Base-by-base conservation (phyloP, 2,113 vertebrate genomes). In the Halcyon malimbica region DNA sequence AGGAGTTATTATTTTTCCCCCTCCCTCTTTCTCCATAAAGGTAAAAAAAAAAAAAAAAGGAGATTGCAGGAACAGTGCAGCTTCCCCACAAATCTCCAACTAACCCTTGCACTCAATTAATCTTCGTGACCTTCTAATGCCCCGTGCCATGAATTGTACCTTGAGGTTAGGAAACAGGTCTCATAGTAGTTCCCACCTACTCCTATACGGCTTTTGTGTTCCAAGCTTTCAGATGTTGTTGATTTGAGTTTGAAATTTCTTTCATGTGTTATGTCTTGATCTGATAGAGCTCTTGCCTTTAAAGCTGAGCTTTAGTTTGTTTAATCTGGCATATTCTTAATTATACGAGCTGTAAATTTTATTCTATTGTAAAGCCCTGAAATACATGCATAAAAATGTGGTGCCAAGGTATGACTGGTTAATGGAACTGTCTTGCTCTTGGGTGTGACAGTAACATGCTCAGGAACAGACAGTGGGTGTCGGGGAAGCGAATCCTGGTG, bases 291-390 rank as follows among this genome's bases (percentile, higher is more conserved):
- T 92, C 93, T 93, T 0, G 0, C 68, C 89, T 95, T 89, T 70
- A 82, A 90, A 93, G 70, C 56, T 71, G 67, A 93, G 83, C 57
- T 95, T 93, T 96, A 95, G 96, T 97, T 97, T 97, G 96, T 95
- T 96, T 97, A 96, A 97, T 97, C 94, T 96, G 94, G 70, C 95
- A 95, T 95, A 93, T 96, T 96, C 92, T 94, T 97, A 97, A 97
- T 97, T 97, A 97, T 94, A 97, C 53, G 93, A 96, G 96, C 92
- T 96, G 91, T 97, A 97, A 95, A 97, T 97, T 97, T 97, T 97
- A 97, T 97, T 92, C 93, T 95, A 94, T 50, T 94, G 93, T 92
- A 92, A 96, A 97, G 91, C 87, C 70, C 76, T 86, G 89, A 71
- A 97, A 95, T 90, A 50, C 91, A 68, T 4, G 6, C 79, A 79